Evolutionary conservation across 2,797 vertebrate genomes (phyloP).

Genomic region (Cheirogaleus major): DNA sequence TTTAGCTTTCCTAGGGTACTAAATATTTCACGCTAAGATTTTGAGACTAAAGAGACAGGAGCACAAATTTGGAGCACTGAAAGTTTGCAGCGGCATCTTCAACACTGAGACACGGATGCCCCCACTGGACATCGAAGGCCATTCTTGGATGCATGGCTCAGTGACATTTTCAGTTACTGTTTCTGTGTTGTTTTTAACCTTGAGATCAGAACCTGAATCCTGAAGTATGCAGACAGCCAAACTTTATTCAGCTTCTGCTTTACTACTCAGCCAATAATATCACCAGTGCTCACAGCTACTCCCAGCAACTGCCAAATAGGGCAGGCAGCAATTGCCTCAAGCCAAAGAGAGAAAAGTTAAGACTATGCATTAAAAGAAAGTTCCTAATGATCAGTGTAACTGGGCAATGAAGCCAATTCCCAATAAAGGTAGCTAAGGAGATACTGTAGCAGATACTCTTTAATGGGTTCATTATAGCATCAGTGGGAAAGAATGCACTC

Average conservation of each 20-base stretch:
- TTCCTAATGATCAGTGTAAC: constrained; percentile 45
- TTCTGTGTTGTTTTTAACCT: constrained; percentile 40
- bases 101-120: background rate
- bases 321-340: background rate
- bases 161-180: background rate
- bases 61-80: constrained; percentile 47
- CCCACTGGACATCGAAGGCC: background rate
- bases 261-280: constrained; percentile 21
- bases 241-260: constrained; percentile 53
- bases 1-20: constrained; percentile 82
- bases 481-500: background rate
- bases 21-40: constrained; percentile 81
- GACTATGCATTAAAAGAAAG: constrained; percentile 29
- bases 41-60: constrained; percentile 49
- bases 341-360: constrained; percentile 44
- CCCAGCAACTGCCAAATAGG: constrained; percentile 23
- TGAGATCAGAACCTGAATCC: background rate
- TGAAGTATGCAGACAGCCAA: constrained; percentile 37
- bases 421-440: background rate
- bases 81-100: background rate
- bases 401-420: background rate
- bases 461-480: background rate
- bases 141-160: background rate
- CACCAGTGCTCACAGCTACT: background rate
- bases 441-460: background rate